Evolutionary conservation across 2,888 invertebrate species (phyloP), one percentile per base, ranked within the genome.

Genomic region (Lasioglossum oenotherae): DNA sequence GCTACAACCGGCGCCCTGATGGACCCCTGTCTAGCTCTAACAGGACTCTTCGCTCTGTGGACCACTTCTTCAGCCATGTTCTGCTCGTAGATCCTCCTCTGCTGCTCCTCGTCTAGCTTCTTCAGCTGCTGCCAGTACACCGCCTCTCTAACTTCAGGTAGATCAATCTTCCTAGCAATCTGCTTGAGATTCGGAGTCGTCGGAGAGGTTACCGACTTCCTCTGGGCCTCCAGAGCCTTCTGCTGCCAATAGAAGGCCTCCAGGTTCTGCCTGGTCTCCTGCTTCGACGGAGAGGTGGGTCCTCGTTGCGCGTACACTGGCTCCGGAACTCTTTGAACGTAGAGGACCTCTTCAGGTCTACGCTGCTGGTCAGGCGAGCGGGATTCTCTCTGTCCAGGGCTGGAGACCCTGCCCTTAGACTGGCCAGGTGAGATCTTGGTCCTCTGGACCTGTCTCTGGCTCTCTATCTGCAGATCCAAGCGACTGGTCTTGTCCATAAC

Each of bases 101-200:
- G 94, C 71, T 94, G 94, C 90, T 97, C 97, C 94, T 97, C 97
- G 93, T 96, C 96, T 74, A 96, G 95, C 91, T 97, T 97, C 92
- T 96, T 97, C 80, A 97, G 94, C 92, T 97, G 97, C 89, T 97
- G 96, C 97, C 97, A 97, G 88, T 97, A 97, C 91, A 96, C 97
- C 0, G 96, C 97, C 93, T 97, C 97, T 12, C 94, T 90, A 31
- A 94, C 92, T 77, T 94, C 92, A 2, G 94, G 93, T 6, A 91
- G 81, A 27, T 92, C 92, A 46, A 91, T 92, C 53, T 92, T 92
- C 1, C 92, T 82, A 0, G 88, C 88, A 75, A 90, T 85, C 44
- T 82, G 87, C 4, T 38, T 79, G 5, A 83, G 77, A 23, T 49
- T 86, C 38, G 77, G 31, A 46, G 31, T 78, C 8, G 41, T 82